Conservation (phyloP, 2,797 vertebrate genomes). For the Hydrophis major region DNA sequence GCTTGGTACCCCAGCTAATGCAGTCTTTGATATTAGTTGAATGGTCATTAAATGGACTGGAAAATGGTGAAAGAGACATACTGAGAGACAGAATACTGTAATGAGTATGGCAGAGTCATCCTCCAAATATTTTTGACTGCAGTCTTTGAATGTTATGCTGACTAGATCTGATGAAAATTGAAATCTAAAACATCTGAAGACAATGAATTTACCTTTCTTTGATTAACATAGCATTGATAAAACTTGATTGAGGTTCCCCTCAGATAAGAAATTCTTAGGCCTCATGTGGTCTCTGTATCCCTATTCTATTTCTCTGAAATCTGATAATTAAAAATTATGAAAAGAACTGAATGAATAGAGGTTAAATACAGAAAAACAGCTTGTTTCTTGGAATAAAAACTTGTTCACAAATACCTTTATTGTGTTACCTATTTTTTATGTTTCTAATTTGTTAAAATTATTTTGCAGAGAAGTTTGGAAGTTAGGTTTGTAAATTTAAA, state of each 20-base stretch:
- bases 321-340: neutral
- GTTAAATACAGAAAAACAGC: neutral
- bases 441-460: slow-evolving; percentile 35
- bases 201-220: neutral
- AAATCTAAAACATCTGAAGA: neutral
- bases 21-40: neutral
- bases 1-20: too few species aligned
- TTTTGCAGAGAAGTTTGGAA: slow-evolving; percentile 38
- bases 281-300: neutral
- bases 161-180: neutral
- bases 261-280: neutral
- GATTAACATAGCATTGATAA: neutral
- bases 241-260: neutral
- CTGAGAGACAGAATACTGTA: neutral
- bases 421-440: neutral
- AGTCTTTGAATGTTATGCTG: neutral
- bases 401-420: neutral
- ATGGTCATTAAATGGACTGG: neutral
- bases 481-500: neutral
- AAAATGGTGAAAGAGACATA: neutral
- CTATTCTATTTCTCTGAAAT: neutral
- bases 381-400: neutral
- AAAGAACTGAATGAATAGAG: neutral
- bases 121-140: neutral
- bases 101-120: neutral